phyloP scores from a whole-genome alignment of 2,797 vertebrate genomes.

The Onychomys leucogaster region DNA sequence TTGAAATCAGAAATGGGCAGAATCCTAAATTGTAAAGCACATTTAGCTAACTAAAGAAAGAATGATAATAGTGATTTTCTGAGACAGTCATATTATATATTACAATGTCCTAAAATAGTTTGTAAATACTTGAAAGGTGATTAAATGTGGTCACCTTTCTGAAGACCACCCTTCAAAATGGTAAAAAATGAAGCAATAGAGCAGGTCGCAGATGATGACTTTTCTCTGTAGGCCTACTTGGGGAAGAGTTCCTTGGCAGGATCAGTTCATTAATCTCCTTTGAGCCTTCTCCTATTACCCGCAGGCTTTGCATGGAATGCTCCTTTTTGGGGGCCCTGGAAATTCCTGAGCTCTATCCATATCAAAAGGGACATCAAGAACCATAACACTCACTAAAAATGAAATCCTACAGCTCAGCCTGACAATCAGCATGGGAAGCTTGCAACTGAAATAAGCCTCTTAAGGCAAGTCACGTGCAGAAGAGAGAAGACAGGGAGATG shows the following conservation, averaged over 20 bases:
- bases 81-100: background rate
- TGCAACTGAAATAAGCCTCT: slow-evolving; percentile 58
- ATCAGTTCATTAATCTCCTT: slow-evolving; percentile 60
- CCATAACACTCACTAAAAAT: slow-evolving; percentile 71
- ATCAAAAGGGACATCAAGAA: slow-evolving; percentile 66
- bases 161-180: background rate
- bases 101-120: background rate
- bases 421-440: slow-evolving; percentile 29
- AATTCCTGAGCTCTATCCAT: slow-evolving; percentile 65
- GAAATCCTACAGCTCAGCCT: slow-evolving; percentile 64
- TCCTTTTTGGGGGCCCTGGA: background rate
- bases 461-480: slow-evolving; percentile 41
- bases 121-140: background rate
- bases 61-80: background rate
- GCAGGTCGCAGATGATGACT: background rate
- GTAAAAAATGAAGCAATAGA: slow-evolving; percentile 59
- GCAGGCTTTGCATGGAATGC: background rate
- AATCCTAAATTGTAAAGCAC: background rate
- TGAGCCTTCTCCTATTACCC: slow-evolving; percentile 13
- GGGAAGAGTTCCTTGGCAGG: slow-evolving; percentile 7
- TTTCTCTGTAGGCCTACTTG: slow-evolving; percentile 14
- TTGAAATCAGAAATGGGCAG: slow-evolving; percentile 26
- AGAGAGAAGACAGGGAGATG: slow-evolving; percentile 58
- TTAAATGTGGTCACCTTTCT: background rate
- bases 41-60: background rate